These are phyloP conservation scores for Crocuta crocuta DNA, from an alignment of 2,113 vertebrate genomes.

Conservation along the genomic window DNA sequence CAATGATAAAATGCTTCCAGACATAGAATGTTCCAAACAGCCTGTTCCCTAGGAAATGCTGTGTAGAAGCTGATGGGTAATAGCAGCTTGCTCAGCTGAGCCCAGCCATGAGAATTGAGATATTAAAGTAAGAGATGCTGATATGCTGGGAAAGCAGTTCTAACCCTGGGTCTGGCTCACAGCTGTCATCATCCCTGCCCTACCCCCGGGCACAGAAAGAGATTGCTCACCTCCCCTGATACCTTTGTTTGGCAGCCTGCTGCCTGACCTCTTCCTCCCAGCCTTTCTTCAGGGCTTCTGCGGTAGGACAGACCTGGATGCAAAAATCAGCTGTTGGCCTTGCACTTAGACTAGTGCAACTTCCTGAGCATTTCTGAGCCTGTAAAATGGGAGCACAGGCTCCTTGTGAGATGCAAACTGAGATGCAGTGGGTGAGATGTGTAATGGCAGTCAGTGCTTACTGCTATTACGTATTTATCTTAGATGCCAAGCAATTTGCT, in stretches of 20 bases:
- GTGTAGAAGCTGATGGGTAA: conserved; percentile 46
- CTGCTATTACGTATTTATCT: background rate
- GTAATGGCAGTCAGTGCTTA: background rate
- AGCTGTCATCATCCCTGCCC: background rate
- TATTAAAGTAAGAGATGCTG: conserved; percentile 52
- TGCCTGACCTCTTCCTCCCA: background rate
- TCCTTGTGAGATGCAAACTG: background rate
- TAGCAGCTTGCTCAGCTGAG: background rate
- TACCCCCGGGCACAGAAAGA: background rate
- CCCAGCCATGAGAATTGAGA: conserved; percentile 45
- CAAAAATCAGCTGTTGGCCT: background rate
- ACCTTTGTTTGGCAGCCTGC: background rate
- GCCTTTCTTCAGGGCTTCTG: background rate
- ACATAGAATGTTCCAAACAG: conserved; percentile 30
- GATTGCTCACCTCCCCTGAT: background rate
- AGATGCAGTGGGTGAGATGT: background rate
- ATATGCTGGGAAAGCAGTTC: background rate
- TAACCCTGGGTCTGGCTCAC: background rate
- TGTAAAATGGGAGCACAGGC: background rate
- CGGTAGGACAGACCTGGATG: background rate
- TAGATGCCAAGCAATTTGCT: background rate
- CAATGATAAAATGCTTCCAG: conserved; percentile 60
- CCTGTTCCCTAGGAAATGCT: conserved; percentile 31
- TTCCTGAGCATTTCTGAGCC: background rate
- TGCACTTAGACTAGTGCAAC: background rate